Percentiles rank a stretch among this genome's conserved stretches.
Evolutionary conservation across 2,797 vertebrate genomes (phyloP).

Genomic region (Melanogrammus aeglefinus): DNA sequence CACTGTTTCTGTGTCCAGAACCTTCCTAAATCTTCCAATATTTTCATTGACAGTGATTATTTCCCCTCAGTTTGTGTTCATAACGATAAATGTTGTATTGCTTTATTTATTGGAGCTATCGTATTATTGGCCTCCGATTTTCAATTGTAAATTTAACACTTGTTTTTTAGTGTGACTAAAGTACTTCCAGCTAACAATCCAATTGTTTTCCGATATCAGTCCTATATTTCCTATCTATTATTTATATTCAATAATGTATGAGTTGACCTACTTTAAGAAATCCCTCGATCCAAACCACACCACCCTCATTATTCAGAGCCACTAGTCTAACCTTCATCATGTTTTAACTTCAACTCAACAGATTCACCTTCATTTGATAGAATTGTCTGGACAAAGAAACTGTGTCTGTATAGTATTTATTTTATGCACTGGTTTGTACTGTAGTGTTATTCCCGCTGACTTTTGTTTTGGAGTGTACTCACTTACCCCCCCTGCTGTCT

Average conservation of each 20-base stretch:
- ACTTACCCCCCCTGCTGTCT: conserved; percentile 81
- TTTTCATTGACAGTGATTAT: neutral
- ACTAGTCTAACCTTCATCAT: neutral
- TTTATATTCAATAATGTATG: neutral
- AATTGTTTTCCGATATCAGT: no score
- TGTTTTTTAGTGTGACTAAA: neutral
- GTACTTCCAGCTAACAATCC: no score
- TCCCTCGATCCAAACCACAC: neutral
- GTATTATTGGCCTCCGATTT: neutral
- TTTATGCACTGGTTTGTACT: conserved; percentile 34
- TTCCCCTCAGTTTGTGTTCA: neutral
- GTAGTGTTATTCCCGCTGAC: conserved; percentile 38
- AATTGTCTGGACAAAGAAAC: conserved; percentile 40
- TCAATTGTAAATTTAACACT: neutral
- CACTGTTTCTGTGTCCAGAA: neutral
- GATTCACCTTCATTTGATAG: neutral
- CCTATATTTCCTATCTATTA: neutral
- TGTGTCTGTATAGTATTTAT: conserved; percentile 31
- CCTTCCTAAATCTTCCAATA: neutral
- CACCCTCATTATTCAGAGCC: neutral
- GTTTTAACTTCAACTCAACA: neutral
- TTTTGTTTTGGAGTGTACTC: conserved; percentile 51
- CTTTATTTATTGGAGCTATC: neutral
- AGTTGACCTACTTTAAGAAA: neutral
- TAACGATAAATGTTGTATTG: neutral